These are phyloP conservation scores for Formicarius rufipectus DNA, from an alignment of 2,113 vertebrate genomes.

Conservation along the genomic window DNA sequence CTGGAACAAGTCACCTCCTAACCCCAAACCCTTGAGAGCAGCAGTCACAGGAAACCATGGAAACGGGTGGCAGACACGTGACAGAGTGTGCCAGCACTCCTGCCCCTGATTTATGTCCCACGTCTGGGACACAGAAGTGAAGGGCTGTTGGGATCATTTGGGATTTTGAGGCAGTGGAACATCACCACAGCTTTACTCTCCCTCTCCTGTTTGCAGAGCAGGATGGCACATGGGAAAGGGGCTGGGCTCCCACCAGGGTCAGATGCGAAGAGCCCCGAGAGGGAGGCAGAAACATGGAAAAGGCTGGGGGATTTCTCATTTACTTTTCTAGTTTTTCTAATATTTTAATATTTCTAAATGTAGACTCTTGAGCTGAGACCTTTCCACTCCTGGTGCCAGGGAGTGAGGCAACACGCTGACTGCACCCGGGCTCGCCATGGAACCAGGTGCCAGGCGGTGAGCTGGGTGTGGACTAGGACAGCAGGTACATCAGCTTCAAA, in stretches of 20 bases:
- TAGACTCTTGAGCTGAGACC: neutral
- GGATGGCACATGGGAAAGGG: neutral
- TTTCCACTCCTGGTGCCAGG: rapidly evolving
- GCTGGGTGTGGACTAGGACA: rapidly evolving
- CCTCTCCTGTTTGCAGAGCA: rapidly evolving
- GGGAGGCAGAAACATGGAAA: neutral
- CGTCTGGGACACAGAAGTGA: neutral
- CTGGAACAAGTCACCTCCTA: neutral
- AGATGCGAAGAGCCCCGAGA: neutral
- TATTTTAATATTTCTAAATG: neutral
- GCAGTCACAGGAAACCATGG: neutral
- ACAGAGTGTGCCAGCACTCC: neutral
- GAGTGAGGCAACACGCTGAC: rapidly evolving
- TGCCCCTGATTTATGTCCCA: neutral
- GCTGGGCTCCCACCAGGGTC: neutral
- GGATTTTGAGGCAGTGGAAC: neutral
- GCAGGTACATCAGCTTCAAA: rapidly evolving
- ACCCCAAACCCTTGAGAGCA: neutral
- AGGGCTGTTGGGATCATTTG: neutral
- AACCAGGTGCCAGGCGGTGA: neutral
- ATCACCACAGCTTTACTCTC: rapidly evolving
- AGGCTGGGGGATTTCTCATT: neutral
- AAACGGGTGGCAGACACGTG: neutral
- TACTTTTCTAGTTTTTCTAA: neutral
- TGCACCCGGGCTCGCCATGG: neutral